Percentiles rank a stretch among this genome's conserved stretches.
phyloP scores from a whole-genome alignment of 2,888 invertebrate species.

The Dicroscelio sp. region DNA sequence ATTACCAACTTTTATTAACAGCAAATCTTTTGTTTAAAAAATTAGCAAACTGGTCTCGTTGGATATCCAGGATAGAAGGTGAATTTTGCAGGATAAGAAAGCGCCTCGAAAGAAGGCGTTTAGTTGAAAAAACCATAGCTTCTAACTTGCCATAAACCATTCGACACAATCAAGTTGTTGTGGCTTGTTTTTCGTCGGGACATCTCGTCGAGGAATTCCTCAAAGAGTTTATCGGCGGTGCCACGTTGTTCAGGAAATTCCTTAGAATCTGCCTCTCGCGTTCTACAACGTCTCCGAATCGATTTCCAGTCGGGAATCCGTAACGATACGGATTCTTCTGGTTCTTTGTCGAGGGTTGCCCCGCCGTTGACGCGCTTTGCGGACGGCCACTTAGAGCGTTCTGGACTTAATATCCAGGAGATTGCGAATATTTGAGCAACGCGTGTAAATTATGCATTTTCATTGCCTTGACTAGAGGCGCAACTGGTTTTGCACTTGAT shows the following conservation, averaged over 20 bases:
- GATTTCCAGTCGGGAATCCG: slow-evolving; percentile 82
- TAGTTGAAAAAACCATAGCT: slow-evolving; percentile 84
- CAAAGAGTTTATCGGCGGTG: slow-evolving; percentile 74
- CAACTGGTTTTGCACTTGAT: slow-evolving; percentile 58
- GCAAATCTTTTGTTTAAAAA: too few species aligned
- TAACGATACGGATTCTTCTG: slow-evolving; percentile 85
- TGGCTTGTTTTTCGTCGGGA: slow-evolving; percentile 81
- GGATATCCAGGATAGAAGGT: neutral
- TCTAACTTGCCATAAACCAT: slow-evolving; percentile 87
- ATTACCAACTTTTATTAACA: too few species aligned
- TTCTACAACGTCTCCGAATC: slow-evolving; percentile 72
- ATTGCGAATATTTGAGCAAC: slow-evolving; percentile 53
- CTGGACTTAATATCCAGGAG: slow-evolving; percentile 32
- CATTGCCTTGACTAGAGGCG: slow-evolving; percentile 41
- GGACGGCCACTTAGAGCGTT: slow-evolving; percentile 39
- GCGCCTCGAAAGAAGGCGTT: slow-evolving; percentile 24
- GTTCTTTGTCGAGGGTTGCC: slow-evolving; percentile 69
- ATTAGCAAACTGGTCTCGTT: too few species aligned
- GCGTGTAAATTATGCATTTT: slow-evolving; percentile 63
- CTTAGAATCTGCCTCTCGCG: slow-evolving; percentile 58
- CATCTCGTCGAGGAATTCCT: slow-evolving; percentile 79
- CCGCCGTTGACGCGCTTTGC: slow-evolving; percentile 43
- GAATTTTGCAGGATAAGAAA: neutral
- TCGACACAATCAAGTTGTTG: slow-evolving; percentile 86
- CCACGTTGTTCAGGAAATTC: slow-evolving; percentile 69